Base-by-base conservation (phyloP, 2,888 invertebrate species). In the Drosophila bunnanda region DNA sequence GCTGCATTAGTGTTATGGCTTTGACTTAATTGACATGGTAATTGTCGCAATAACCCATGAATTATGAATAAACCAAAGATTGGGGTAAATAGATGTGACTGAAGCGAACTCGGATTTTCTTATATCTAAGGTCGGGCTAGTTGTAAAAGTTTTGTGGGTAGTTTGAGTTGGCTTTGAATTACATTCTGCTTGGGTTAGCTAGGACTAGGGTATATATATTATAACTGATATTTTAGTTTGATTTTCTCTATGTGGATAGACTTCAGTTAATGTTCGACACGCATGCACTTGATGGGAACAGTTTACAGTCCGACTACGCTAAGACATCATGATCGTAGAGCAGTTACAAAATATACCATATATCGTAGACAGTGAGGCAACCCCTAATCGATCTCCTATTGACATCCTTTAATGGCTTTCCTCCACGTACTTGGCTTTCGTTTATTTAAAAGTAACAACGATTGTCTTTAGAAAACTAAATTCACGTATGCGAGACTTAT, bases 391-490 rank as follows among this genome's bases (percentile, higher is more conserved):
- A 61, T 67, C 20, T 32, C 32, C 57, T 38, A 17, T 13, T 46
- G 38, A 34, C 12, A 41, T 20, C 17, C 41, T 41, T 6, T 20
- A 17, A 22, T 7, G 48, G 48, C 17, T 17, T 48, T 44, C 22
- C n/a, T 15, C 36, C 12, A 25, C 22, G 30, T 34, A 32, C 28
- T 59, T n/a, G 17, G 48, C 44, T 66, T 55, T 46, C 22, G 48
- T 65, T 55, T 64, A 76, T 87, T 79, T 75, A 82, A 83, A 81
- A 79, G 71, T 84, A 82, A 78, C 76, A 90, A 89, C 88, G 90
- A 90, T 90, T 91, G 91, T 90, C 90, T 78, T 86, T 88, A 82
- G 82, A 87, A 85, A 88, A 88, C 81, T 88, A 88, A 86, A 79
- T 84, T 88, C 78, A 80, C 78, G 53, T 80, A 76, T 70, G 66